Conservation (phyloP, 1,140 invertebrate species). For the Cephus cinctus region DNA sequence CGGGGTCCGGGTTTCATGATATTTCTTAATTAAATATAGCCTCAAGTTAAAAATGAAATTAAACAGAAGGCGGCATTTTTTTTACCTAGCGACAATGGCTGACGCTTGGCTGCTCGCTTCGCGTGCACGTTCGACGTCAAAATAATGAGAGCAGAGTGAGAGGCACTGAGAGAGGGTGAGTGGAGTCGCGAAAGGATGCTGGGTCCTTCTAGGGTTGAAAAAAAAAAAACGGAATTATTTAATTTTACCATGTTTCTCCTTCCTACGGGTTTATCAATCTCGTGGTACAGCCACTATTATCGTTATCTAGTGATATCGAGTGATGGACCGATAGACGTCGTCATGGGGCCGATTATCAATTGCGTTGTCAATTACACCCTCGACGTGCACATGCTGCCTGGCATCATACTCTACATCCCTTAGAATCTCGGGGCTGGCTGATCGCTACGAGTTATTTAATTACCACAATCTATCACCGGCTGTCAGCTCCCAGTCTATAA, state of each 20-base stretch:
- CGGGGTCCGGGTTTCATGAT: conserved; percentile 29
- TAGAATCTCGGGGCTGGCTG: conserved; percentile 25
- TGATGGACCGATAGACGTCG: no score
- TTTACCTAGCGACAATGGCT: conserved; percentile 37
- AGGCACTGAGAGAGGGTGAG: no score
- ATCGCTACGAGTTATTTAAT: conserved; percentile 52
- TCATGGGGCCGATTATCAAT: conserved; percentile 46
- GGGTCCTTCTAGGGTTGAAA: no score
- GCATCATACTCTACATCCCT: conserved; percentile 21
- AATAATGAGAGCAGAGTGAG: no score
- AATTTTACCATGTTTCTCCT: no score
- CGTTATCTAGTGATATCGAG: no score
- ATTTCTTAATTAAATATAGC: conserved; percentile 54
- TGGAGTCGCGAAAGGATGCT: no score
- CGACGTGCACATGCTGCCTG: conserved; percentile 37
- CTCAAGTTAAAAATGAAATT: conserved; percentile 50
- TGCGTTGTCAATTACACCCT: conserved; percentile 47
- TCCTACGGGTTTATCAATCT: no score
- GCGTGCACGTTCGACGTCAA: no score
- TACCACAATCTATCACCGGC: conserved; percentile 50
- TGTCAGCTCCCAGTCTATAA: conserved; percentile 51
- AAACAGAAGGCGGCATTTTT: conserved; percentile 42
- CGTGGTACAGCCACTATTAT: no score
- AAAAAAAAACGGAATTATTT: no score
- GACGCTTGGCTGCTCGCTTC: conserved; percentile 41